phyloP scores from a whole-genome alignment of 2,888 invertebrate genomes.

The Pristionchus mayeri region DNA sequence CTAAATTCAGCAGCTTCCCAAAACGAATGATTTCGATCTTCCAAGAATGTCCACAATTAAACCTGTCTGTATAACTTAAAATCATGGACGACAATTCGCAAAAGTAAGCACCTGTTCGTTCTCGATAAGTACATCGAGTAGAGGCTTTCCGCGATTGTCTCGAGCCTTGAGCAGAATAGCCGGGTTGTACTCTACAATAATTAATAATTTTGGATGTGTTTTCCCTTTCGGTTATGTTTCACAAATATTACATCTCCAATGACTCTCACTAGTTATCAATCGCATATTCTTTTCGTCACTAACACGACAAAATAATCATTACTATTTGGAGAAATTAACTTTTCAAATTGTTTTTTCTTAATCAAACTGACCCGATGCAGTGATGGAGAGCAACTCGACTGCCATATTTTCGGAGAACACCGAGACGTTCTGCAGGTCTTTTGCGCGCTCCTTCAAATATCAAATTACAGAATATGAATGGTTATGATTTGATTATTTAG shows the following conservation, averaged over 20 bases:
- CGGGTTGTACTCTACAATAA: conserved; percentile 83
- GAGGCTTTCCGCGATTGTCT: conserved; percentile 92
- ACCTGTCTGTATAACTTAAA: too few relatives aligned
- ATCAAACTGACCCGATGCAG: conserved; percentile 27
- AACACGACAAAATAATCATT: too few relatives aligned
- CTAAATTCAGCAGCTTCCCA: neutral
- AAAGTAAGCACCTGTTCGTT: conserved; percentile 86
- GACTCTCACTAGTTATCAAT: too few relatives aligned
- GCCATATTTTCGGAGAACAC: conserved; percentile 98
- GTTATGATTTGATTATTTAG: too few relatives aligned
- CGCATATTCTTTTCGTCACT: too few relatives aligned
- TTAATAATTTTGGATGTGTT: neutral
- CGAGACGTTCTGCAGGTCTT: conserved; percentile 94
- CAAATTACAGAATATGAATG: too few relatives aligned
- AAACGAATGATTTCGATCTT: too few relatives aligned
- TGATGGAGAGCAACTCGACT: conserved; percentile 86
- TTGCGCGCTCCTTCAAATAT: conserved; percentile 87
- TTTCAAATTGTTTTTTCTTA: too few relatives aligned
- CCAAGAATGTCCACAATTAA: too few relatives aligned
- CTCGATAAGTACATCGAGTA: conserved; percentile 85
- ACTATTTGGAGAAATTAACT: too few relatives aligned
- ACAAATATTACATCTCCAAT: neutral
- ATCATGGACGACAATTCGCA: too few relatives aligned
- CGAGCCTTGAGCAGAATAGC: conserved; percentile 94
- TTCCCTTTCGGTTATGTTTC: neutral